These are phyloP conservation scores for Pelusios castaneus DNA, from an alignment of 2,113 vertebrate species.

Conservation along the genomic window DNA sequence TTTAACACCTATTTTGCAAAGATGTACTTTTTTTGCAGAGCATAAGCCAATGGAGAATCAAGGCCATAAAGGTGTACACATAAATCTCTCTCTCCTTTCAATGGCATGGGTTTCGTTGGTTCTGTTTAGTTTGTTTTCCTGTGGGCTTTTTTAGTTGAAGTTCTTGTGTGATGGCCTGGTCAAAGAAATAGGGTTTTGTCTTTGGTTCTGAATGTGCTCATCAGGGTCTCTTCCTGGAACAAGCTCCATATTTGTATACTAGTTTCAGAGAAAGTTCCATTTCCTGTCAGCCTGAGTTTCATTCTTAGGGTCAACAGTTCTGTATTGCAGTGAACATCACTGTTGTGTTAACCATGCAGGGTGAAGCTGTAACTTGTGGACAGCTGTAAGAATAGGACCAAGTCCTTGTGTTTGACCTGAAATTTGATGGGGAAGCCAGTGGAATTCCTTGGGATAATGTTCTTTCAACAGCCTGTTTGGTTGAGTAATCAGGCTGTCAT, in stretches of 20 bases:
- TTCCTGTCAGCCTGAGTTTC: not conserved
- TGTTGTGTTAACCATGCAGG: not conserved
- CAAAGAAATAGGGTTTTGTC: not conserved
- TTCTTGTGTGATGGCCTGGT: not conserved
- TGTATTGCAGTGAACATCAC: not conserved
- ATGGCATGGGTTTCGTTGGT: not conserved
- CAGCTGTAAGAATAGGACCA: not conserved
- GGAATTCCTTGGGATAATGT: not conserved
- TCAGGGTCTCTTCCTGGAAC: not conserved
- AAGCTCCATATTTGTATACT: not conserved
- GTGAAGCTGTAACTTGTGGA: not conserved
- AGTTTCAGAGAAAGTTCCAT: not conserved
- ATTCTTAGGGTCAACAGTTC: not conserved
- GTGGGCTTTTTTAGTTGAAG: not conserved
- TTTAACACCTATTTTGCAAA: not conserved
- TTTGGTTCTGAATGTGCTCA: not conserved
- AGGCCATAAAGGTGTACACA: not conserved
- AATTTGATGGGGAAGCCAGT: not conserved
- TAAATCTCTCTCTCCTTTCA: not conserved
- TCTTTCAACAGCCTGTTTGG: not conserved
- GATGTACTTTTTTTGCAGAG: not conserved
- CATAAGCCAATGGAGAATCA: not conserved
- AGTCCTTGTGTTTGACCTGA: not conserved
- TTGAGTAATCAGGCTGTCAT: not conserved
- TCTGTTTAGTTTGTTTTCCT: not conserved